Evolutionary conservation across 2,888 invertebrate species (phyloP).

Genomic region (Linnaemya tessellans): DNA sequence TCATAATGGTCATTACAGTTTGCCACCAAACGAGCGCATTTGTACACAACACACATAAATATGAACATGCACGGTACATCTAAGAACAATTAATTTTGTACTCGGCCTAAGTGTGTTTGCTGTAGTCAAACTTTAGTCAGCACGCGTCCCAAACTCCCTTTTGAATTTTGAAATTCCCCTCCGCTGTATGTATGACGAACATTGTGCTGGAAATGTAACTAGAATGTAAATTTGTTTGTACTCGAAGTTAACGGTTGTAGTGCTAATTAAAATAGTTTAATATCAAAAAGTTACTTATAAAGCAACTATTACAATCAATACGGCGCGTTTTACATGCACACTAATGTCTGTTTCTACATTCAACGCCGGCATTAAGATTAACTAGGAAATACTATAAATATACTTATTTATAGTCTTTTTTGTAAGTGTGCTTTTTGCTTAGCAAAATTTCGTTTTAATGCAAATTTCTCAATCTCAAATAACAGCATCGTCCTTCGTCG

Average conservation of each 20-base stretch:
- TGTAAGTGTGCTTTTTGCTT: too few species aligned
- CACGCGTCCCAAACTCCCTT: constrained; percentile 61
- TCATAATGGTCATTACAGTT: constrained; percentile 30
- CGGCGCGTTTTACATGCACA: background rate
- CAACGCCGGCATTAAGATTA: background rate
- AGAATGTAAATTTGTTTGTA: constrained; percentile 2
- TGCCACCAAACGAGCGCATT: constrained; percentile 3
- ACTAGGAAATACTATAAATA: too few species aligned
- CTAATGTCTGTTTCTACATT: background rate
- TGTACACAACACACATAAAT: background rate
- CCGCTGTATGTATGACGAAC: constrained; percentile 27
- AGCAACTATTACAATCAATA: background rate
- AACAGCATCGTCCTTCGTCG: too few species aligned
- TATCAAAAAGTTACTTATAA: background rate
- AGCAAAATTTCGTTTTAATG: too few species aligned
- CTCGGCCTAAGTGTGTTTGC: constrained; percentile 47
- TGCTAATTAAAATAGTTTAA: constrained; percentile 62
- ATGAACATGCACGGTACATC: background rate
- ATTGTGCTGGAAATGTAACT: background rate
- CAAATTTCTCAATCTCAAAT: too few species aligned
- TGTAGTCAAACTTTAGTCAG: constrained; percentile 54
- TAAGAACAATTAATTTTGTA: background rate
- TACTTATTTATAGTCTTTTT: too few species aligned
- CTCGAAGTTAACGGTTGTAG: background rate
- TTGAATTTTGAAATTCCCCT: constrained; percentile 41